phyloP scores from a whole-genome alignment of 2,797 vertebrate genomes.

The Enteromius mattozi region DNA sequence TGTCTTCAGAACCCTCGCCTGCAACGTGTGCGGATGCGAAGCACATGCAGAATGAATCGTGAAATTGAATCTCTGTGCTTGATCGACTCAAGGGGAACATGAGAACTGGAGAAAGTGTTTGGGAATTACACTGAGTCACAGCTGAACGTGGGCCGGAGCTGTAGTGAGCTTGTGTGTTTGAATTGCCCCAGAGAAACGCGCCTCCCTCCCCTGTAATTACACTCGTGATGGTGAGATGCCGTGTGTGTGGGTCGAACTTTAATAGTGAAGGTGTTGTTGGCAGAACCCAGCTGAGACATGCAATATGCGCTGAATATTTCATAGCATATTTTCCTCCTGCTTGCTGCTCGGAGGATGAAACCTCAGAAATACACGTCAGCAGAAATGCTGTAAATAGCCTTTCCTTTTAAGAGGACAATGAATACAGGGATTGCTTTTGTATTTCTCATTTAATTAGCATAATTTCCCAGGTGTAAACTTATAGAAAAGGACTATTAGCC shows the following conservation, averaged over 20 bases:
- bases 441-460: neutral
- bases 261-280: slow-evolving; percentile 39
- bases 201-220: slow-evolving; percentile 33
- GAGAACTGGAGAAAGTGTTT: slow-evolving; percentile 16
- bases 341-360: neutral
- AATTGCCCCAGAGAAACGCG: slow-evolving; percentile 22
- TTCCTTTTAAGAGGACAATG: neutral
- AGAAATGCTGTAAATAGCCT: slow-evolving; percentile 22
- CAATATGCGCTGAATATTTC: slow-evolving; percentile 27
- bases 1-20: neutral
- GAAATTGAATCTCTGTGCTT: slow-evolving; percentile 27
- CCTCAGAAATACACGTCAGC: neutral
- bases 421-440: neutral
- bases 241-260: slow-evolving; percentile 20
- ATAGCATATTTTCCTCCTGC: slow-evolving; percentile 28
- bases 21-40: neutral
- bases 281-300: slow-evolving; percentile 21
- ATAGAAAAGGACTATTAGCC: neutral
- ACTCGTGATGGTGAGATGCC: slow-evolving; percentile 18
- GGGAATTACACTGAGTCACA: slow-evolving; percentile 23
- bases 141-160: slow-evolving; percentile 14
- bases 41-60: slow-evolving; percentile 25
- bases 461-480: neutral
- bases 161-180: slow-evolving; percentile 25
- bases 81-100: slow-evolving; percentile 3